Evolutionary conservation across 2,888 invertebrate species (phyloP), one percentile per base, ranked within the genome.

Genomic region (Corbicula japonica): DNA sequence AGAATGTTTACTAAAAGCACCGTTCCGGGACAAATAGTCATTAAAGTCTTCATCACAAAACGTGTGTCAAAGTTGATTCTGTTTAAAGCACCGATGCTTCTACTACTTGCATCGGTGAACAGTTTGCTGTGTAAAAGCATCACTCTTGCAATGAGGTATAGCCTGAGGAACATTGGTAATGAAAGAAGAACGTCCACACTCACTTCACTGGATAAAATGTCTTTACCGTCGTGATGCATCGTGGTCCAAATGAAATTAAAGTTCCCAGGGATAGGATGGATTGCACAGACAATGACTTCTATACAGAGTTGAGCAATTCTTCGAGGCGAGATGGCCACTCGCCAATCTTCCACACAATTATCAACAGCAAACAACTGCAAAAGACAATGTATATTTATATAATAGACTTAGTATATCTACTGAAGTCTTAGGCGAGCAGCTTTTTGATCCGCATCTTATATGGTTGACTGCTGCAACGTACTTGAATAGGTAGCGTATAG

Each of bases 271-370:
- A 99, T 97, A 75, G 99, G 99, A 95, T 99, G 99, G 90, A 99
- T 96, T 91, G 98, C 98, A 95, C 99, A 99, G 93, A 99, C 97
- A 89, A 96, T 95, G 91, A 99, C 95, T 87, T 94, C 94, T 63
- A 92, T 75, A 21, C 88, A 66, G 62, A 93, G 87, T 86, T 94
- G 94, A 35, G 93, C 96, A 94, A 98, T 97, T 94, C 99, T 96
- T 94, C 98, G 98, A 97, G 98, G 98, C 89, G 99, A 99, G 97
- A 99, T 98, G 92, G 99, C 99, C 95, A 99, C 99, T 93, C 99
- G 96, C 99, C 99, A 99, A 95, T 99, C 99, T 94, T 99, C 99
- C 87, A 99, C 98, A 95, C 99, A 99, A 95, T 99, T 99, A 96
- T 99, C 99, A 95, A 99, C 98, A 97, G 99, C 99, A 95, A 99